Percentiles rank a stretch among this genome's conserved stretches.
Conservation (phyloP, 2,888 invertebrate genomes). For the Drosophila kuntzei region DNA sequence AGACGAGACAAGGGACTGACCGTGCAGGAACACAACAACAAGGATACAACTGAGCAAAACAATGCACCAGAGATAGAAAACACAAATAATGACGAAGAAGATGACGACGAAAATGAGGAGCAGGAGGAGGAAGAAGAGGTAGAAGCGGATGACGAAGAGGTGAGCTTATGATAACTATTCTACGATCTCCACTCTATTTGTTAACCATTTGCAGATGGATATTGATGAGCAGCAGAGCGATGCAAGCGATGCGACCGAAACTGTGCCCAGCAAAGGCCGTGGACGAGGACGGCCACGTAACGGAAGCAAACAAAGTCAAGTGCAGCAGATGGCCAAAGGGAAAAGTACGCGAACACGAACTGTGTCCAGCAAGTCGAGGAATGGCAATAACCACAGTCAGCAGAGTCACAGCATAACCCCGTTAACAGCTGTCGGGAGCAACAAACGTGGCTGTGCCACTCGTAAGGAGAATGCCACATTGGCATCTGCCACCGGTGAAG, state of each 20-base stretch:
- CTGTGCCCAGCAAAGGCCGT: conserved; percentile 10
- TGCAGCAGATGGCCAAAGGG: conserved; percentile 17
- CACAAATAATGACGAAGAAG: conserved; percentile 30
- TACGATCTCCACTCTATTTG: not conserved
- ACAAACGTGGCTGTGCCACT: conserved; percentile 77
- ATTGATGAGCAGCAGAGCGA: conserved; percentile 36
- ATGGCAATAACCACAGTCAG: conserved; percentile 25
- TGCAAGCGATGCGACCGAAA: conserved; percentile 40
- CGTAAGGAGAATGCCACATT: conserved; percentile 64
- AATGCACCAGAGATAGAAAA: conserved; percentile 10
- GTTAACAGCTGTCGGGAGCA: conserved; percentile 59
- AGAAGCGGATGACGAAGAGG: conserved; percentile 44
- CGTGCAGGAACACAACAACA: conserved; percentile 60
- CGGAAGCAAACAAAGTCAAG: conserved; percentile 37
- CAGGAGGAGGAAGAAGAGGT: conserved; percentile 39
- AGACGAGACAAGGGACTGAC: conserved; percentile 81
- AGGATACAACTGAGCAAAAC: not conserved
- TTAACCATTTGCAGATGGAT: conserved; percentile 29
- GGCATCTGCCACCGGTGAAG: conserved; percentile 79
- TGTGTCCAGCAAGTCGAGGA: conserved; percentile 9
- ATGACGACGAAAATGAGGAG: conserved; percentile 36
- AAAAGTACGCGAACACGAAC: conserved; percentile 29
- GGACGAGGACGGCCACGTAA: conserved; percentile 28
- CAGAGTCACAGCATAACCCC: conserved; percentile 33
- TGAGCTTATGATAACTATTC: conserved; percentile 1